Conservation (phyloP, 1,140 invertebrate genomes). For the Leptinotarsa lineolata region DNA sequence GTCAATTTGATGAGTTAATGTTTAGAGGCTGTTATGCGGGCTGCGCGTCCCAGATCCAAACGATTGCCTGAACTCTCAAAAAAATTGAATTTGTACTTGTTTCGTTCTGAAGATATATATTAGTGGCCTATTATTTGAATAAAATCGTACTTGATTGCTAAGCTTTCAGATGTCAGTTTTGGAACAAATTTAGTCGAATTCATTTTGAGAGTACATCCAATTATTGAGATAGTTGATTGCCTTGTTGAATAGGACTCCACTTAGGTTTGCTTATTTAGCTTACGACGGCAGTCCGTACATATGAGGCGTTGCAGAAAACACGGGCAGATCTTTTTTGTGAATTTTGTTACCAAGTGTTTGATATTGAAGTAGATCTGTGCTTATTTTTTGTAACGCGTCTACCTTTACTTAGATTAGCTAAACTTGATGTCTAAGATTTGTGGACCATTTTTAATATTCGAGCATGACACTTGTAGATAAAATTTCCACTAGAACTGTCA, state of each 20-base stretch:
- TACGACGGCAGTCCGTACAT: slow-evolving; percentile 28
- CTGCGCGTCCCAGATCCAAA: slow-evolving; percentile 27
- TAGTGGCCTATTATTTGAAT: too few species aligned
- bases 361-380: slow-evolving; percentile 5
- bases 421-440: slow-evolving; percentile 32
- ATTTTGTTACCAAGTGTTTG: slow-evolving; percentile 18
- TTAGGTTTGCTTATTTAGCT: slow-evolving; percentile 24
- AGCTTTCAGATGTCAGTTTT: too few species aligned
- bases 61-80: neutral
- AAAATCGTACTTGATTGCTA: too few species aligned
- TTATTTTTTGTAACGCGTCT: neutral
- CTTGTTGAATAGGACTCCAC: slow-evolving; percentile 18
- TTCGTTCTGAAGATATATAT: too few species aligned
- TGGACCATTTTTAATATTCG: slow-evolving; percentile 20
- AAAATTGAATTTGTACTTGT: too few species aligned
- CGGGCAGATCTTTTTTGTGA: slow-evolving; percentile 1
- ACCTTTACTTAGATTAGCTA: slow-evolving; percentile 19
- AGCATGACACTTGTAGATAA: slow-evolving; percentile 20
- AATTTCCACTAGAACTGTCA: slow-evolving; percentile 12
- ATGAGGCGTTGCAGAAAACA: neutral
- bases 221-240: slow-evolving; percentile 10
- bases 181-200: too few species aligned
- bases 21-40: slow-evolving; percentile 53
- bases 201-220: neutral
- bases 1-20: slow-evolving; percentile 54